These are phyloP conservation scores for Meganola albula DNA, from an alignment of 2,888 invertebrate genomes.

Conservation along the genomic window DNA sequence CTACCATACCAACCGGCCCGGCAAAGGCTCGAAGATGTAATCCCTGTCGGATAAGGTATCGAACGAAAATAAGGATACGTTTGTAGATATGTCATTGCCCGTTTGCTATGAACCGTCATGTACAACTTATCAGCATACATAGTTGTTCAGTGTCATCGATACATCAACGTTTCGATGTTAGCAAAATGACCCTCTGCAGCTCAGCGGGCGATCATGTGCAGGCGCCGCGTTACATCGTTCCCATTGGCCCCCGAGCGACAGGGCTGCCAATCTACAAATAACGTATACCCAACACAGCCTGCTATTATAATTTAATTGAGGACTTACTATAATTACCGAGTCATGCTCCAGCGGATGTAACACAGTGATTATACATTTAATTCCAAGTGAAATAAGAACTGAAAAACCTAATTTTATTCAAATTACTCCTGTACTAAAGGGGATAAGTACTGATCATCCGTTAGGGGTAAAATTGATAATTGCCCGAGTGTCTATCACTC, in stretches of 20 bases:
- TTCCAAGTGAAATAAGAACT: constrained; percentile 23
- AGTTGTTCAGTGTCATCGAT: no score
- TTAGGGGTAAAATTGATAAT: constrained; percentile 11
- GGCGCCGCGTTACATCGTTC: constrained; percentile 67
- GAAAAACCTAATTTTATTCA: constrained; percentile 35
- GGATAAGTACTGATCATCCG: constrained; percentile 13
- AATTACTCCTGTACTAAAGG: constrained; percentile 17
- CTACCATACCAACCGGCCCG: no score
- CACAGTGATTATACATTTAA: constrained; percentile 35
- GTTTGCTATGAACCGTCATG: no score
- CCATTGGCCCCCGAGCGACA: constrained; percentile 66
- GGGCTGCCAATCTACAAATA: constrained; percentile 69
- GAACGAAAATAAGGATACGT: no score
- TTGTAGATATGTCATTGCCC: no score
- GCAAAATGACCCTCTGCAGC: no score
- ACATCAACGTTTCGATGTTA: no score
- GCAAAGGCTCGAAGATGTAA: no score
- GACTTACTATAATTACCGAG: constrained; percentile 49
- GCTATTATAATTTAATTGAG: constrained; percentile 65
- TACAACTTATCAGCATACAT: no score
- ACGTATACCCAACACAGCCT: constrained; percentile 46
- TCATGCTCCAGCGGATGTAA: constrained; percentile 40
- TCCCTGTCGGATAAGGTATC: no score
- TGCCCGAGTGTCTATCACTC: no score
- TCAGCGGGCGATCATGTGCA: constrained; percentile 64